Evolutionary conservation across 1,140 invertebrate species (phyloP).

Genomic region (Anoplolepis gracilipes): DNA sequence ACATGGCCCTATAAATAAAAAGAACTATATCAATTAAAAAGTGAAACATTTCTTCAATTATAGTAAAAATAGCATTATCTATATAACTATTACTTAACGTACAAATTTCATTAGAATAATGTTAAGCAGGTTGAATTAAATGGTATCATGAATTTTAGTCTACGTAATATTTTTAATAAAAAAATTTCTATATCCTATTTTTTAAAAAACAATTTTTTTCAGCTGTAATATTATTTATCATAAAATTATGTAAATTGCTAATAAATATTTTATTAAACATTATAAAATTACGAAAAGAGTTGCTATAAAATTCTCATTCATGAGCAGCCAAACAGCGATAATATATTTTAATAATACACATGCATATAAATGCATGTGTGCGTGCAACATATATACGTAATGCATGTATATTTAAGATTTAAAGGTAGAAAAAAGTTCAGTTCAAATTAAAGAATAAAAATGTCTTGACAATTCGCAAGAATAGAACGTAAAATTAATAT

Average conservation of each 20-base stretch:
- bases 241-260: conserved; percentile 17
- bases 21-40: conserved; percentile 20
- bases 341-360: conserved; percentile 6
- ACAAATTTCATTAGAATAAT: conserved; percentile 2
- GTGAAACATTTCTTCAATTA: conserved; percentile 1
- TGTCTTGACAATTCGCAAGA: neutral
- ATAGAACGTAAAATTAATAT: conserved; percentile 26
- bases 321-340: neutral
- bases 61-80: neutral
- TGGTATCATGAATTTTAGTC: neutral
- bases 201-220: neutral
- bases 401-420: neutral
- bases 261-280: conserved; percentile 23
- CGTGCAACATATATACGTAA: too few relatives aligned
- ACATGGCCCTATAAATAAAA: neutral
- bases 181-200: neutral
- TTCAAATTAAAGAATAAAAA: neutral
- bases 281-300: neutral
- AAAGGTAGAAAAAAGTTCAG: too few relatives aligned
- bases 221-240: neutral
- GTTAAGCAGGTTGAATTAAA: neutral
- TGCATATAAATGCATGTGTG: neutral
- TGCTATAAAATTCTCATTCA: neutral
- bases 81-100: neutral
- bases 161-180: neutral